Evolutionary conservation across 2,888 invertebrate genomes (phyloP).

Genomic region (Parelbella ahira): DNA sequence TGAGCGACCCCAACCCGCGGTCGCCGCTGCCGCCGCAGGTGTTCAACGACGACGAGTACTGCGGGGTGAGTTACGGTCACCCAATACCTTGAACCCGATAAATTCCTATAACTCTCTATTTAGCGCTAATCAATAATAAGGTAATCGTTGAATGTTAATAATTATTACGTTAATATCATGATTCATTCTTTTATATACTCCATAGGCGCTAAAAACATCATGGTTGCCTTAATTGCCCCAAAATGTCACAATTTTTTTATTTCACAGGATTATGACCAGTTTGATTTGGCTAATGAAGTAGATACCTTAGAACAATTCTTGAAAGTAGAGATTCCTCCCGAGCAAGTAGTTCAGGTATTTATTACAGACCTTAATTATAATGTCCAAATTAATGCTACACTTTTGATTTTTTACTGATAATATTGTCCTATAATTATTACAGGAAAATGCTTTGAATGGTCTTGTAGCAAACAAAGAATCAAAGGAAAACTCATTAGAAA

Average conservation of each 20-base stretch:
- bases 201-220: no score
- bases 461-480: conserved; percentile 50
- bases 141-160: no score
- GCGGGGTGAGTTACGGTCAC: conserved; percentile 94
- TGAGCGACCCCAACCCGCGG: conserved; percentile 86
- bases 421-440: conserved; percentile 37
- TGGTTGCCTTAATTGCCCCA: no score
- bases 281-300: conserved; percentile 94
- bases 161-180: no score
- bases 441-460: conserved; percentile 60
- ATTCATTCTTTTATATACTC: no score
- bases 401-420: no score
- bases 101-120: no score
- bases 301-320: conserved; percentile 94
- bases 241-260: no score
- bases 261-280: conserved; percentile 93
- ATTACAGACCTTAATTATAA: not conserved
- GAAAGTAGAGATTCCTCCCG: conserved; percentile 84
- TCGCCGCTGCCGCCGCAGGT: conserved; percentile 96
- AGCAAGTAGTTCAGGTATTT: conserved; percentile 45
- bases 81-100: no score
- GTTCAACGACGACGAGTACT: conserved; percentile 94
- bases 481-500: conserved; percentile 58
- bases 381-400: no score
- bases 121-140: no score